Base-by-base conservation (phyloP, 2,797 vertebrate species). In the Halcyon chelicuti region DNA sequence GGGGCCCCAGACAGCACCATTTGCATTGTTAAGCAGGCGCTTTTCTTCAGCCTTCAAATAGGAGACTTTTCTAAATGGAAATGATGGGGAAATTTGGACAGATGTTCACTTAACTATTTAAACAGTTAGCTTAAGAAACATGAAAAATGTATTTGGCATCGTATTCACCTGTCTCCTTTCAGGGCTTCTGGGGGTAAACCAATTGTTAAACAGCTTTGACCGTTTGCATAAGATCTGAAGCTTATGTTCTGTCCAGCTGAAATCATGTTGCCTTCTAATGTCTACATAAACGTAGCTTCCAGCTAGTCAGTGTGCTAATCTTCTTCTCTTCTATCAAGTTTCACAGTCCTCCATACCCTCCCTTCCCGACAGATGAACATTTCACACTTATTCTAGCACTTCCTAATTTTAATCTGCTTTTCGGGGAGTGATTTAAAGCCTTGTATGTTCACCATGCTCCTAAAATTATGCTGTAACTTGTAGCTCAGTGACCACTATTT, bases 101-200 rank as follows among this genome's bases (percentile, higher is more conserved):
- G 98, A 96, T 98, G 96, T 97, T 97, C 93, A 97, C 97, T 97
- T 96, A 98, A 97, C 98, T 98, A 97, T 98, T 98, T 98, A 97
- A 98, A 98, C 96, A 97, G 96, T 95, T 97, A 96, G 96, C 98
- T 98, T 97, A 97, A 98, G 97, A 89, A 97, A 98, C 98, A 97
- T 96, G 96, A 97, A 97, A 92, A 94, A 95, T 92, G 94, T 95
- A 96, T 95, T 95, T 96, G 95, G 94, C 88, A 91, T 83, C 72
- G 39, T 65, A 96, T 96, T 97, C 96, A 97, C 94, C 92, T 96
- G 92, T 95, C 93, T 94, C 80, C 90, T 95, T 97, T 94, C 91
- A 86, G 91, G 86, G 96, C 76, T 58, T 86, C 68, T 70, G 62
- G 90, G 90, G 58, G 90, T 94, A 94, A 93, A 93, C 66, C 85